Percentiles rank a stretch among this genome's conserved stretches.
Conservation (phyloP, 2,888 invertebrate genomes). For the Aproaerema taeniolella region DNA sequence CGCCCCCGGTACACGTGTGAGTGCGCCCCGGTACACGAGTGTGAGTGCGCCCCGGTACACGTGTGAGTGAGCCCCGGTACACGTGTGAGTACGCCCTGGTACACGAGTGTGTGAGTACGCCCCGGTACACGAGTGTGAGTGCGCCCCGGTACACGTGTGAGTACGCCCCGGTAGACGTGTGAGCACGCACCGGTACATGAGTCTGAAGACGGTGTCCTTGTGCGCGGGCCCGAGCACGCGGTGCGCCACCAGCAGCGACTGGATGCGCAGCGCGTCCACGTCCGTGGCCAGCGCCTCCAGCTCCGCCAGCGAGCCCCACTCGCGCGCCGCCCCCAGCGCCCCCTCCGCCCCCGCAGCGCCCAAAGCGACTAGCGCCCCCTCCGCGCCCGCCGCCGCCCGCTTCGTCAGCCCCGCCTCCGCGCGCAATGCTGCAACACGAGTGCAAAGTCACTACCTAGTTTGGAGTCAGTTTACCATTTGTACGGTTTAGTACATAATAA, state of each 20-base stretch:
- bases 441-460: too few species aligned
- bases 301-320: constrained; percentile 85
- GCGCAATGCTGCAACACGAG: not conserved
- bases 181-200: constrained; percentile 80
- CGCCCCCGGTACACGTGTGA: too few species aligned
- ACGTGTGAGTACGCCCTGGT: too few species aligned
- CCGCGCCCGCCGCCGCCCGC: constrained; percentile 20
- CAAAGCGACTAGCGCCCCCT: constrained; percentile 57
- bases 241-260: constrained; percentile 89
- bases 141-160: too few species aligned
- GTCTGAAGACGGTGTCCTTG: constrained; percentile 90
- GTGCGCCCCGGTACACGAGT: too few species aligned
- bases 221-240: constrained; percentile 91
- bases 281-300: constrained; percentile 67
- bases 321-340: constrained; percentile 78
- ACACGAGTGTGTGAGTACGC: too few species aligned
- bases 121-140: too few species aligned
- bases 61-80: too few species aligned
- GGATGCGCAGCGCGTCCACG: constrained; percentile 80
- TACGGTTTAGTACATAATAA: too few species aligned
- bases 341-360: constrained; percentile 69
- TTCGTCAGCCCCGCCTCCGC: constrained; percentile 24
- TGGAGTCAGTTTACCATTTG: too few species aligned
- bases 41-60: too few species aligned
- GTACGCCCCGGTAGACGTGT: too few species aligned